A percentile compares a stretch with the other conserved stretches of the same genome.
phyloP scores from a whole-genome alignment of 2,797 vertebrate species.

The Prunella strophiata region DNA sequence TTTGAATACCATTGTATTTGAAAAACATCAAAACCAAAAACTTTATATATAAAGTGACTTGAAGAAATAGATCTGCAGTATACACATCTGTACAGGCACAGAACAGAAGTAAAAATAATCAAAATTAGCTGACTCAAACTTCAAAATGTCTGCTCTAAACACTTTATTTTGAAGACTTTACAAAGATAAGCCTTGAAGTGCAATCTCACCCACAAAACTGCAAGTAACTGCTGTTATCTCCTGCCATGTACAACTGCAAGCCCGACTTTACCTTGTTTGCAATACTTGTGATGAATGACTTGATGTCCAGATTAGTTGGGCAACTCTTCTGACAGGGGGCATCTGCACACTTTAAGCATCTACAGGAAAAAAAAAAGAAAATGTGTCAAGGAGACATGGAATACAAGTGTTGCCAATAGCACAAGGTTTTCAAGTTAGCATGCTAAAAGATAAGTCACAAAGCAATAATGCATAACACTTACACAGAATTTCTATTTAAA shows the following conservation, averaged over 20 bases:
- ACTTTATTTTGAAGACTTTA: not conserved
- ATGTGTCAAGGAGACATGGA: conserved; percentile 11
- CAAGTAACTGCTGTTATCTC: not conserved
- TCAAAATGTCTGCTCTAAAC: conserved; percentile 22
- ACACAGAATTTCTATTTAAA: not conserved
- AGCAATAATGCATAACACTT: not conserved
- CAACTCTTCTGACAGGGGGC: conserved; percentile 98
- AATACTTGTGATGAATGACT: conserved; percentile 94
- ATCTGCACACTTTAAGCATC: conserved; percentile 94
- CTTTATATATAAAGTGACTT: not conserved
- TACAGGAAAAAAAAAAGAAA: conserved; percentile 66
- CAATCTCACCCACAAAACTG: not conserved
- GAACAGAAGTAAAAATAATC: conserved; percentile 6
- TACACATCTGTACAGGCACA: not conserved
- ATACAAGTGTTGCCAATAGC: not conserved
- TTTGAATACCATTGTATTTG: not conserved
- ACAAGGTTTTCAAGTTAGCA: not conserved
- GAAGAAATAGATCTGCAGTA: not conserved
- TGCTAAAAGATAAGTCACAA: not conserved
- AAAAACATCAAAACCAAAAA: not conserved
- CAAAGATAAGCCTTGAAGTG: conserved; percentile 6
- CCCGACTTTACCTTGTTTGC: conserved; percentile 88
- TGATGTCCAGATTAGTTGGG: conserved; percentile 94
- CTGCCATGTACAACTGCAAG: not conserved
- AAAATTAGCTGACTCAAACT: not conserved